A percentile compares a stretch with the other conserved stretches of the same genome.
These are phyloP conservation scores for Orius insidiosus DNA, from an alignment of 1,140 invertebrate genomes.

Conservation along the genomic window DNA sequence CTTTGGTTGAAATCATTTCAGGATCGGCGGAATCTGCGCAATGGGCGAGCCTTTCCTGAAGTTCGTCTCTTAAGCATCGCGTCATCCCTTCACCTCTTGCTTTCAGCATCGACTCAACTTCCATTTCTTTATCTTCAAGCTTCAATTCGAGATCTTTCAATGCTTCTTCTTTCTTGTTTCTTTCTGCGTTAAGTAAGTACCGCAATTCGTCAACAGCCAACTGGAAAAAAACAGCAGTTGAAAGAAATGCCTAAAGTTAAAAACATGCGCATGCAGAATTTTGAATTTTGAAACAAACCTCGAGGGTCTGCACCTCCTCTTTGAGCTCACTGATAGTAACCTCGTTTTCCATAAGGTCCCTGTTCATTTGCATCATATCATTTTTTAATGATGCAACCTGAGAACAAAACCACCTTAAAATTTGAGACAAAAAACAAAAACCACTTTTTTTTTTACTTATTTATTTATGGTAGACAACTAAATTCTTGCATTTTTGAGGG, in stretches of 20 bases:
- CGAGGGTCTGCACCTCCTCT: conserved; percentile 22
- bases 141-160: conserved; percentile 4
- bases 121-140: conserved; percentile 11
- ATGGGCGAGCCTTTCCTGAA: conserved; percentile 1
- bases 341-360: conserved; percentile 21
- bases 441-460: conserved; percentile 10
- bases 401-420: conserved; percentile 1
- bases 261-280: background rate
- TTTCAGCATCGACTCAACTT: conserved; percentile 5
- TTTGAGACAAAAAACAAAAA: background rate
- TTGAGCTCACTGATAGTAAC: conserved; percentile 23
- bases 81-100: conserved; percentile 3
- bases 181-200: conserved; percentile 4
- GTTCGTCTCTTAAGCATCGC: conserved; percentile 8
- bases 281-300: conserved; percentile 17
- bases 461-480: conserved; percentile 12
- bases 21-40: background rate
- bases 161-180: conserved; percentile 8
- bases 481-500: background rate
- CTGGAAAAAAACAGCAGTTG: conserved; percentile 1
- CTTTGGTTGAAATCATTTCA: background rate
- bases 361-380: conserved; percentile 16
- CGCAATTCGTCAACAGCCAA: conserved; percentile 12
- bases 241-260: background rate
- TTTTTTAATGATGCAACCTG: conserved; percentile 20